Evolutionary conservation across 2,888 invertebrate species (phyloP), one percentile per base, ranked within the genome.

Genomic region (Chrysomela aeneicollis): DNA sequence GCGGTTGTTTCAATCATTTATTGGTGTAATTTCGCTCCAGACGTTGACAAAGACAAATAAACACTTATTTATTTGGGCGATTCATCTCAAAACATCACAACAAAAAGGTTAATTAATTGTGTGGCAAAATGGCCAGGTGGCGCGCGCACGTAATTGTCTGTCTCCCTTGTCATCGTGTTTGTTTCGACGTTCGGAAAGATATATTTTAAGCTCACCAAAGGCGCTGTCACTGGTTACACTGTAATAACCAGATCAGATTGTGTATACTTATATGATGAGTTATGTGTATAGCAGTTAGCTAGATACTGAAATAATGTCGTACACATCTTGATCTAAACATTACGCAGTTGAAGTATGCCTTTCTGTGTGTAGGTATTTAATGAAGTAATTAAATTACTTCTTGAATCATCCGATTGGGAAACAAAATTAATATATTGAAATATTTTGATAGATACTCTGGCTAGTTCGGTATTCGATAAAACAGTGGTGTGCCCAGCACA

Each of bases 81-180:
- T n/a, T 81, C 78, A 80, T 79, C 79, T 63, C 64, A 79, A 80
- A 80, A 80, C 78, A 82, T 81, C 81, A 82, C 80, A 82, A 83
- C 83, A 82, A 82, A 26, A 82, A 82, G 82, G 81, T 82, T 82
- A 82, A 80, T 57, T 42, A 42, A 42, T 42, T 81, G 79, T 81
- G 79, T 83, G 81, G 82, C 82, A 82, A 83, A 82, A 83, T 82
- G 82, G 82, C 47, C 21, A 57, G 46, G 21, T 21, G 42, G 12
- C 42, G 57, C 57, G 46, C 26, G 57, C 57, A 37, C 54, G 32
- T 54, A 35, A 26, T 6, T 5, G 26, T 26, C 26, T 26, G 26
- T 26, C 26, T n/a, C n/a, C 12, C 5, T 35, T 26, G 26, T 26
- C 26, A 42, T 42, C 12, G 35, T 35, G 10, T 10, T 5, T 5